Base-by-base conservation (phyloP, 92 coral and sea anemone species). In the Epizoanthus scotinus region DNA sequence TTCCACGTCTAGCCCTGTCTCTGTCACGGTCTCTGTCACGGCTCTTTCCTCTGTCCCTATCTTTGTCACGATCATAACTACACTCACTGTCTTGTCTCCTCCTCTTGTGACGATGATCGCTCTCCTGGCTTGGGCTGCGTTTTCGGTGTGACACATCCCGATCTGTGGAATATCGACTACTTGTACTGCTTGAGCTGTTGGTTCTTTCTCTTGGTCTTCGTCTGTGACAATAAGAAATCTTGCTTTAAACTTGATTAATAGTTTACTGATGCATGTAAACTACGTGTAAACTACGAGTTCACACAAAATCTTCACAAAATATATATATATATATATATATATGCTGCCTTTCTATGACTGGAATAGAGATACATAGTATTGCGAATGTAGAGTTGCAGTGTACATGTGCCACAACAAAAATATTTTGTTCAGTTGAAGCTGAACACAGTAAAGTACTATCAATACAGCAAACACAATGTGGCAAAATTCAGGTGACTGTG, bases 111-210 rank as follows among this genome's bases (percentile, higher is more conserved):
- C 83, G 38, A 8, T 67, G 78, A 61, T 86, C 95, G 59, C 87
- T 79, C 66, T 93, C 99, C 83, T 72, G 88, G 70, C 94, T 93
- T 27, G 95, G 95, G 86, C 99, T 95, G 54, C 99, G 90, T 79
- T 93, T 91, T 18, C 92, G 84, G 57, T 85, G 73, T 13, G 80
- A 81, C 20, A 71, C 87, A 22, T 88, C 83, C 15, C 63, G 60
- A 58, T 87, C 87, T 38, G 57, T 75, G 29, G 81, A 75, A 25
- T 59, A 75, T 1, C 86, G 77, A 84, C 88, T 83, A 62, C 72
- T 71, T 9, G 70, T 61, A 54, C 91, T 90, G 61, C 94, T 90
- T 27, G 80, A 69, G 44, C 94, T 87, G 62, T 63, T 78, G 1
- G 83, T 67, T 58, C 90, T 80, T 44, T 88, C 91, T 9, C 83